Evolutionary conservation across 1,140 invertebrate genomes (phyloP).

Genomic region (Manduca sexta): DNA sequence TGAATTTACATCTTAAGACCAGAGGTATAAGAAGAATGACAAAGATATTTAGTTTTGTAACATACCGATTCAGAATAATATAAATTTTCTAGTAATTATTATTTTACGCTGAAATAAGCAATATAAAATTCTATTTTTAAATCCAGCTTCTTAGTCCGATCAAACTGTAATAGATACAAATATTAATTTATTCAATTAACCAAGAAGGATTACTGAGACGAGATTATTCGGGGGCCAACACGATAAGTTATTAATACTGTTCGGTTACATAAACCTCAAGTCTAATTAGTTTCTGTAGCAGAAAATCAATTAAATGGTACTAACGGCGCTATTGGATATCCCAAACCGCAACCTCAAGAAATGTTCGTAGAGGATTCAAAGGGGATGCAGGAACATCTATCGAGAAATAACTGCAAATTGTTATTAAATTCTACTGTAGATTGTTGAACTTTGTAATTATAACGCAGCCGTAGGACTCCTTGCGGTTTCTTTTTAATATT

Average conservation of each 20-base stretch:
- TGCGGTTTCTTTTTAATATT: neutral
- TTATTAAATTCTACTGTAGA: conserved; percentile 15
- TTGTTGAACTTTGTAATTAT: conserved; percentile 3
- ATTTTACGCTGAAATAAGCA: too few species aligned
- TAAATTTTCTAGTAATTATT: too few species aligned
- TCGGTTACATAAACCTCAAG: conserved; percentile 63
- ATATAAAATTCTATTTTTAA: too few species aligned
- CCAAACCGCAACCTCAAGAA: conserved; percentile 52
- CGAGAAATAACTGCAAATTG: conserved; percentile 25
- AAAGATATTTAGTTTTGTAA: too few species aligned
- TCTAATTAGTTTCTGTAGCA: conserved; percentile 67
- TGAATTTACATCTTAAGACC: too few species aligned
- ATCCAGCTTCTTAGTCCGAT: too few species aligned
- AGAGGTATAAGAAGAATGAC: too few species aligned
- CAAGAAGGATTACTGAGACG: conserved; percentile 30
- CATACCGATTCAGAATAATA: too few species aligned
- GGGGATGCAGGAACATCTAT: conserved; percentile 33
- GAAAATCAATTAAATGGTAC: conserved; percentile 68
- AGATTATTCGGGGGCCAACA: conserved; percentile 42
- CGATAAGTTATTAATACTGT: conserved; percentile 60
- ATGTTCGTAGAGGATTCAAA: conserved; percentile 45
- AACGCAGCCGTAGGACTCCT: neutral
- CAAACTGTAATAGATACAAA: neutral
- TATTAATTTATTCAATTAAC: conserved; percentile 39
- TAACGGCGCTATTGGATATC: conserved; percentile 37